Evolutionary conservation across 2,113 vertebrate species (phyloP), one percentile per base, ranked within the genome.

Genomic region (Ctenomys sociabilis): DNA sequence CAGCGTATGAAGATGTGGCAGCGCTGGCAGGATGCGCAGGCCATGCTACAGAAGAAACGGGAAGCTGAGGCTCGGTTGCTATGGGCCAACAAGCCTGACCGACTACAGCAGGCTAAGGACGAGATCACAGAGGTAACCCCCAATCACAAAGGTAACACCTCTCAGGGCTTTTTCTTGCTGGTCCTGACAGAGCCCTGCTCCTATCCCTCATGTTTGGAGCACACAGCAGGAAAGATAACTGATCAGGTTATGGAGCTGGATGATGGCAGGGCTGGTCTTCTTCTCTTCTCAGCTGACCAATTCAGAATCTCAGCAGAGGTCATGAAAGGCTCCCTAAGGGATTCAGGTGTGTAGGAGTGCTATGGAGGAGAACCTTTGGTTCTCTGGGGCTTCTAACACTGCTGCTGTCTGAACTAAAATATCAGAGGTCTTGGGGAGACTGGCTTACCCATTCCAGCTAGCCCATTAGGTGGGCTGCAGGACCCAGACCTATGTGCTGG

Each of bases 1-100:
- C 99, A 99, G 90, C 99, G 99, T 83, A 99, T 99, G 99, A 99
- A 99, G 98, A 98, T 98, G 3, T 99, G 99, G 99, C 99, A 99
- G 98, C 99, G 99, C 30, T 99, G 99, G 99, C 99, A 99, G 98
- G 99, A 99, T 0, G 99, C 99, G 73, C 99, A 99, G 97, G 86
- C 98, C 96, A 99, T 96, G 78, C 98, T 99, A 97, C 99, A 99
- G 98, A 99, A 99, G 98, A 99, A 99, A 97, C 99, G 99, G 82
- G 99, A 99, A 98, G 98, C 98, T 0, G 99, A 99, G 96, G 99
- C 99, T 88, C 99, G 99, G 89, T 98, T 99, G 81, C 98, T 99
- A 45, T 99, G 99, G 99, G 99, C 99, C 98, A 99, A 99, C 98
- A 99, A 99, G 95, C 99, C 99, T 0, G 99, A 99, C 97, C 99